Evolutionary conservation across 2,113 vertebrate genomes (phyloP).

Genomic region (Gymnogyps californianus): DNA sequence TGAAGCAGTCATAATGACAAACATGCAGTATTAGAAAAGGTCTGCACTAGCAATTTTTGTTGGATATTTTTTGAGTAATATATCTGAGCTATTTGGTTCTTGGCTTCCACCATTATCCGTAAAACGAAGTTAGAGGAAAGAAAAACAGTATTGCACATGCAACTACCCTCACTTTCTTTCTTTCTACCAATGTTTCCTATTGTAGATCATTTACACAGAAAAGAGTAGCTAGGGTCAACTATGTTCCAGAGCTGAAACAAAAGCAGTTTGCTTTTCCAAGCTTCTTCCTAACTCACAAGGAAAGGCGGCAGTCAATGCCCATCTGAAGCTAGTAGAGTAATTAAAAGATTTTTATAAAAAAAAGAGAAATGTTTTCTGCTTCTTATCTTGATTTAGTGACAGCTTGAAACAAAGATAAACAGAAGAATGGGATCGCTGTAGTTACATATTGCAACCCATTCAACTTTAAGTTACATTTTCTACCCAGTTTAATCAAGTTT

Average conservation of each 20-base stretch:
- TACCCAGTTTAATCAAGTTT: not conserved
- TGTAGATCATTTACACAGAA: not conserved
- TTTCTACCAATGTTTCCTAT: not conserved
- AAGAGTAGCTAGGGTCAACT: not conserved
- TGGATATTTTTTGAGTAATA: not conserved
- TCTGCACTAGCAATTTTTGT: not conserved
- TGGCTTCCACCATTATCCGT: not conserved
- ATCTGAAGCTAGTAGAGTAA: not conserved
- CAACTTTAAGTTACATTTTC: not conserved
- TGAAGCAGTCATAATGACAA: not conserved
- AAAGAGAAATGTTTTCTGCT: not conserved
- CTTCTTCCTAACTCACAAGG: not conserved
- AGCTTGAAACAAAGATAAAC: not conserved
- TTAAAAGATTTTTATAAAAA: not conserved
- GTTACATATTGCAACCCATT: not conserved
- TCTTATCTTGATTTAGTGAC: slow-evolving; percentile 6
- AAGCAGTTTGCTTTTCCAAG: not conserved
- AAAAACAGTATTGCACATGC: not conserved
- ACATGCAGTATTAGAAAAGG: not conserved
- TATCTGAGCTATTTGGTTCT: not conserved
- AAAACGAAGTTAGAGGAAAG: not conserved
- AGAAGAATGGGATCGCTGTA: not conserved
- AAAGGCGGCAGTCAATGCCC: not conserved
- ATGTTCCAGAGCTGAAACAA: not conserved
- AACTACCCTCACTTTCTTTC: not conserved